Percentiles rank a stretch among this genome's conserved stretches.
phyloP scores from a whole-genome alignment of 2,113 vertebrate species.

The Pyxicephalus adspersus region DNA sequence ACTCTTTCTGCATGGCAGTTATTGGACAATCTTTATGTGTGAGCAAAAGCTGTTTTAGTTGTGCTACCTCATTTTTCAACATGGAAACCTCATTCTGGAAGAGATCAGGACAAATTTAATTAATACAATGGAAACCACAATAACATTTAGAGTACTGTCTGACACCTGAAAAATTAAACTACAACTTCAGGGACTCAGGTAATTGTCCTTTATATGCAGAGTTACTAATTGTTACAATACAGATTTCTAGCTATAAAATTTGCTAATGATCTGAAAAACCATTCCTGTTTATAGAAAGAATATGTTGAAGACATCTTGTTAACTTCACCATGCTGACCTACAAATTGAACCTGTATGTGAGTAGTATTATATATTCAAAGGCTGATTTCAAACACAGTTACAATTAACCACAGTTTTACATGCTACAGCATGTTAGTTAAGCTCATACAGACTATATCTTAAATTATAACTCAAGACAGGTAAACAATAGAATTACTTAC shows the following conservation, averaged over 20 bases:
- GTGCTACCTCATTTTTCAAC: slow-evolving; percentile 98
- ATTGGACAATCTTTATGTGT: slow-evolving; percentile 99
- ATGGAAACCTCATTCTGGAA: slow-evolving; percentile 96
- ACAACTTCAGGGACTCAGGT: no score
- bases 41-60: slow-evolving; percentile 97
- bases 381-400: neutral
- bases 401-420: slow-evolving; percentile 17
- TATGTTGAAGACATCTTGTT: no score
- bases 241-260: no score
- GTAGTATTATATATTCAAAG: neutral
- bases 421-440: slow-evolving; percentile 6
- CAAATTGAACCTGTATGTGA: no score
- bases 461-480: slow-evolving; percentile 13
- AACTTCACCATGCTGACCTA: no score
- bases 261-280: no score
- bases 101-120: slow-evolving; percentile 34
- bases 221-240: no score
- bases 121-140: slow-evolving; percentile 21
- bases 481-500: slow-evolving; percentile 35
- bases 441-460: neutral
- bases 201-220: no score
- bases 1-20: slow-evolving; percentile 98
- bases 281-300: no score
- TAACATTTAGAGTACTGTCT: no score
- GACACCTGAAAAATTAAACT: no score